phyloP scores from a whole-genome alignment of 2,797 vertebrate genomes.

The Pelodytes ibericus region DNA sequence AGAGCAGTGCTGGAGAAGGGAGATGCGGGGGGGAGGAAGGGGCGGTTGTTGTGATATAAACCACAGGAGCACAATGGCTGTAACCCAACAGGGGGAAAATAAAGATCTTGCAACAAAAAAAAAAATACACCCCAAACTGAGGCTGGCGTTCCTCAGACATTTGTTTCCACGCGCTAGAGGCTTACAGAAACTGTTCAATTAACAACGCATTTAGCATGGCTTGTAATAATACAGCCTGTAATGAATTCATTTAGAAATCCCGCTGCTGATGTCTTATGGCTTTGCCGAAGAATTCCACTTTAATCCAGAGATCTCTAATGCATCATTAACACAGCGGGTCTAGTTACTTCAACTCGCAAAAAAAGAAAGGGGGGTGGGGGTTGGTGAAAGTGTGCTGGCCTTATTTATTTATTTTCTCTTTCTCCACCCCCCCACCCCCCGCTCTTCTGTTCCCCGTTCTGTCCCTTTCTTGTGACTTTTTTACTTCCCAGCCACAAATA shows the following conservation, averaged over 20 bases:
- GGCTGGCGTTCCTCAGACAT: neutral
- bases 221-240: constrained; percentile 35
- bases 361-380: too few relatives aligned
- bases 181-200: constrained; percentile 44
- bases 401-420: too few relatives aligned
- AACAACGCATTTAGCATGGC: constrained; percentile 39
- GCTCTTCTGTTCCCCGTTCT: too few relatives aligned
- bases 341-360: neutral
- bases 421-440: too few relatives aligned
- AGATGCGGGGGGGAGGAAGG: too few relatives aligned
- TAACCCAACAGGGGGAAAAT: constrained; percentile 24
- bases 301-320: constrained; percentile 44
- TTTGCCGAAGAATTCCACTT: constrained; percentile 37
- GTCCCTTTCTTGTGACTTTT: too few relatives aligned
- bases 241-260: constrained; percentile 51
- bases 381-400: too few relatives aligned
- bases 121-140: neutral
- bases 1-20: constrained; percentile 4
- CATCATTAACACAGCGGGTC: constrained; percentile 45
- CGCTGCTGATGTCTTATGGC: constrained; percentile 45
- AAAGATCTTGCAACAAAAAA: neutral
- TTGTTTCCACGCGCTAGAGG: neutral
- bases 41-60: neutral
- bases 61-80: neutral
- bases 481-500: too few relatives aligned